phyloP scores from a whole-genome alignment of 2,888 invertebrate genomes.

The Lamellibrachia satsuma region DNA sequence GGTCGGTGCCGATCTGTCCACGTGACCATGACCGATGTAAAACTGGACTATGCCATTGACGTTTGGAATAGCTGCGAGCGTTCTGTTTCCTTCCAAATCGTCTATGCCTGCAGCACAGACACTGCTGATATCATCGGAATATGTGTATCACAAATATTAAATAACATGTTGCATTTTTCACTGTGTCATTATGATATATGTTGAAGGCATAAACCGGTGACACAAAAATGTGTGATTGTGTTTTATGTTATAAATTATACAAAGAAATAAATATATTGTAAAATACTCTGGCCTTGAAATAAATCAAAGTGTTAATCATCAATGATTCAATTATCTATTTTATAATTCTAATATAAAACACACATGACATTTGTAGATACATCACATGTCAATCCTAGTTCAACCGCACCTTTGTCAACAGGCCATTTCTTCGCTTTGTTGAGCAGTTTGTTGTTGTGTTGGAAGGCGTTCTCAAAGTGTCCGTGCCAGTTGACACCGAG shows the following conservation, averaged over 20 bases:
- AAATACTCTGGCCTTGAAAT: too few species aligned
- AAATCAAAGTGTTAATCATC: too few species aligned
- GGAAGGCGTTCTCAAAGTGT: constrained; percentile 19
- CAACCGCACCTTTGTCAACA: background rate
- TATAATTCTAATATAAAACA: background rate
- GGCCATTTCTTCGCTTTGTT: background rate
- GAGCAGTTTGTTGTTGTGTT: constrained; percentile 7
- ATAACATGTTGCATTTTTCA: background rate
- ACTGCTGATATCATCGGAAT: background rate
- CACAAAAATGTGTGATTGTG: too few species aligned
- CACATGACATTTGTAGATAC: background rate
- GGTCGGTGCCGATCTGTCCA: background rate
- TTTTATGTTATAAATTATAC: too few species aligned
- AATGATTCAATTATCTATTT: too few species aligned
- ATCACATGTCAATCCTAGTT: background rate
- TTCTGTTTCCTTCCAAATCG: background rate
- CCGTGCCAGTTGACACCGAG: background rate
- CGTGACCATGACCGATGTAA: background rate
- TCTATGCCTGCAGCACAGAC: background rate
- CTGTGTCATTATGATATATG: too few species aligned
- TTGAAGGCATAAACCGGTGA: too few species aligned
- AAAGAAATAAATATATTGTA: too few species aligned
- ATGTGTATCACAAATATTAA: background rate
- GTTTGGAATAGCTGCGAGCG: background rate
- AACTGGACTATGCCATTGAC: background rate